phyloP scores from a whole-genome alignment of 1,140 invertebrate genomes.

The Hypsibius dujardini region DNA sequence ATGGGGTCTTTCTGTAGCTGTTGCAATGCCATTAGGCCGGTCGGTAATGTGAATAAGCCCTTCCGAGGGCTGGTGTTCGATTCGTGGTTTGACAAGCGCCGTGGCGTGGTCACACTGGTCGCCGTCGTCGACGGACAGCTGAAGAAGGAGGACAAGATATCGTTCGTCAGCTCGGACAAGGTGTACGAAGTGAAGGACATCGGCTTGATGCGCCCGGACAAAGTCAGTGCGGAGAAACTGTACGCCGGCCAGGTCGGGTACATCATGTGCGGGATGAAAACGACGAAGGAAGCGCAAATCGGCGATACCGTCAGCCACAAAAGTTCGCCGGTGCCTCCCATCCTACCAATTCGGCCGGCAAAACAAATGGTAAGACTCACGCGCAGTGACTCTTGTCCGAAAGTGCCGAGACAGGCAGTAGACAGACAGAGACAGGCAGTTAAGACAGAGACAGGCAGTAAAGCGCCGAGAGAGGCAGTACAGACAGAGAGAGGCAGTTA shows the following conservation, averaged over 20 bases:
- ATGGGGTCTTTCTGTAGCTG: too few species aligned
- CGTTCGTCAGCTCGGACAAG: constrained; percentile 46
- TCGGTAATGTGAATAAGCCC: constrained; percentile 36
- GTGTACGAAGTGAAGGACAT: constrained; percentile 59
- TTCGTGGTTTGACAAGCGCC: constrained; percentile 74
- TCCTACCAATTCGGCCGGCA: constrained; percentile 47
- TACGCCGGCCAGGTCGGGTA: constrained; percentile 65
- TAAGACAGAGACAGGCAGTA: neutral
- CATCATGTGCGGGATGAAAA: constrained; percentile 59
- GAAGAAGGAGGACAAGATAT: constrained; percentile 47
- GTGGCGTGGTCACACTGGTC: constrained; percentile 61
- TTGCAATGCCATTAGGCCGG: constrained; percentile 36
- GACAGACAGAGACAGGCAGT: neutral
- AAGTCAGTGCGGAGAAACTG: constrained; percentile 48
- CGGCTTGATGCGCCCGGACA: constrained; percentile 58
- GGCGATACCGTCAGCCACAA: constrained; percentile 63
- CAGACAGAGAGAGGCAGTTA: too few species aligned
- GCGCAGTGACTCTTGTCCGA: neutral
- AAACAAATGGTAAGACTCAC: constrained; percentile 53
- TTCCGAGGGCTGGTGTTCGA: constrained; percentile 75
- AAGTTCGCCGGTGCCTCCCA: constrained; percentile 37
- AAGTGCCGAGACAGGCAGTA: neutral
- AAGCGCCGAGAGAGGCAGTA: neutral
- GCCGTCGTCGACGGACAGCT: constrained; percentile 56
- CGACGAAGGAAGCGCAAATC: constrained; percentile 54